These are phyloP conservation scores for Nothobranchius kuhntae DNA, from an alignment of 2,113 vertebrate genomes.

Conservation along the genomic window DNA sequence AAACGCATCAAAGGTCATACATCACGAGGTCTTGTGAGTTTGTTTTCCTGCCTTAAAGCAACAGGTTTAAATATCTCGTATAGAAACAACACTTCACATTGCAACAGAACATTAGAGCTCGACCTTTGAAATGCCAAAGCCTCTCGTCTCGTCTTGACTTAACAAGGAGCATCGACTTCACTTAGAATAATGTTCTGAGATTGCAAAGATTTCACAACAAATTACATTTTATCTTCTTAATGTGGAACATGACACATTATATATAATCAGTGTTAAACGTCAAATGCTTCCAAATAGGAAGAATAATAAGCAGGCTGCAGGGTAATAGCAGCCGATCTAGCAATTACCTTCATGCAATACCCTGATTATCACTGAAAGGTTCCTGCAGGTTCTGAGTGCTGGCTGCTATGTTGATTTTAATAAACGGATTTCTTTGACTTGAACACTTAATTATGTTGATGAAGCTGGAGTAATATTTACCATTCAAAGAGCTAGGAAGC, in stretches of 20 bases:
- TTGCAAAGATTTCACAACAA: too few relatives aligned
- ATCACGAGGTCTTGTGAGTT: not conserved
- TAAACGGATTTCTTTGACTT: slow-evolving; percentile 59
- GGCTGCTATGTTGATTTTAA: slow-evolving; percentile 29
- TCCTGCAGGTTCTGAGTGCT: slow-evolving; percentile 44
- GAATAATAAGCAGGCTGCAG: slow-evolving; percentile 59
- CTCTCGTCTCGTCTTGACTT: slow-evolving; percentile 9
- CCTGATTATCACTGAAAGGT: slow-evolving; percentile 61
- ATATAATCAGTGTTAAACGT: slow-evolving; percentile 24
- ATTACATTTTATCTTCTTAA: not conserved
- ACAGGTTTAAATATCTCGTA: slow-evolving; percentile 48
- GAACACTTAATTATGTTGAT: slow-evolving; percentile 2
- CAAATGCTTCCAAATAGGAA: slow-evolving; percentile 18
- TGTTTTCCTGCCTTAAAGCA: slow-evolving; percentile 19
- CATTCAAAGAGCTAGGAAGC: not conserved
- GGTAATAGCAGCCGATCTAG: slow-evolving; percentile 52
- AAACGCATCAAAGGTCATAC: not conserved
- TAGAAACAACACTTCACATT: slow-evolving; percentile 12
- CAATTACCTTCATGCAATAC: slow-evolving; percentile 61
- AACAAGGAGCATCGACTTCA: too few relatives aligned
- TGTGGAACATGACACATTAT: slow-evolving; percentile 1
- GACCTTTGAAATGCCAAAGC: slow-evolving; percentile 40
- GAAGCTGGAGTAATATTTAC: not conserved
- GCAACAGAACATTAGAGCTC: not conserved
- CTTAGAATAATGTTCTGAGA: too few relatives aligned